phyloP scores from a whole-genome alignment of 2,888 invertebrate species.

The Sclerodermus sp. region DNA sequence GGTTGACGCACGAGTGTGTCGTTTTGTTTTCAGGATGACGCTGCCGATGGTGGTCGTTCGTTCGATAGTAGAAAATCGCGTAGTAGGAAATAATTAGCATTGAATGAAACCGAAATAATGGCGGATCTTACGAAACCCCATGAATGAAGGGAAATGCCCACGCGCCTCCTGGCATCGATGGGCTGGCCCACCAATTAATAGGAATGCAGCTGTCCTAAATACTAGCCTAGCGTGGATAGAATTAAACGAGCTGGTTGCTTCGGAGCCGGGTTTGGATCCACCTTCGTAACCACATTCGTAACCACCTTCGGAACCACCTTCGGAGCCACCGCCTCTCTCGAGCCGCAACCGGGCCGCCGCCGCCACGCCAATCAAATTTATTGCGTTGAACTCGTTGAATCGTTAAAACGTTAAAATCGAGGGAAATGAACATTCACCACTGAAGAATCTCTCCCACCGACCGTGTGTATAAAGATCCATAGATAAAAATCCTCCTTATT shows the following conservation, averaged over 20 bases:
- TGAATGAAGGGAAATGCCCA: neutral
- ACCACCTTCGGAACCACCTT: too few species aligned
- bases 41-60: too few species aligned
- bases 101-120: neutral
- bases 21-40: too few species aligned
- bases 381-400: conserved; percentile 24
- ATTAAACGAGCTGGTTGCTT: conserved; percentile 6
- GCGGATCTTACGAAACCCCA: neutral
- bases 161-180: conserved; percentile 2
- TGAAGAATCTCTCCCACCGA: too few species aligned
- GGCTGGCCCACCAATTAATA: conserved; percentile 35
- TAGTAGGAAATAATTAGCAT: neutral
- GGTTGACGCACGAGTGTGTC: too few species aligned
- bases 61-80: neutral
- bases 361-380: conserved; percentile 35
- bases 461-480: too few species aligned
- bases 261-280: neutral
- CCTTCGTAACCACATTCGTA: too few species aligned
- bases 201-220: conserved; percentile 28
- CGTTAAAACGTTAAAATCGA: conserved; percentile 13
- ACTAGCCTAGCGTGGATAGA: conserved; percentile 10
- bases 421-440: too few species aligned
- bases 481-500: too few species aligned
- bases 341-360: too few species aligned
- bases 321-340: too few species aligned